These are phyloP conservation scores for Myotis lucifugus DNA, from an alignment of 2,113 vertebrate species.

Conservation along the genomic window DNA sequence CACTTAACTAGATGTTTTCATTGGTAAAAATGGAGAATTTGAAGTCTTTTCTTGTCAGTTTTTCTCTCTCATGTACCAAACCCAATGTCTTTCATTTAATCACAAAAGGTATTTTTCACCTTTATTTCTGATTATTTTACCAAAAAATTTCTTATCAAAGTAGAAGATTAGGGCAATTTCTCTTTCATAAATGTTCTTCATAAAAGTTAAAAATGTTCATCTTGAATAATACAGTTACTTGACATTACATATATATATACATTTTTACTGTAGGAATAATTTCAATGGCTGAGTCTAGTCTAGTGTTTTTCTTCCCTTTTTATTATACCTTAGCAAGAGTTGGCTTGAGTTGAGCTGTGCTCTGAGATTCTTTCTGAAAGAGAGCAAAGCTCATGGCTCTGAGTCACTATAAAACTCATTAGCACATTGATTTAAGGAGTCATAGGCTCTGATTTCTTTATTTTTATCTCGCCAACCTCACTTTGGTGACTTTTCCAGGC, in stretches of 20 bases:
- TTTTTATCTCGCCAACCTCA: neutral
- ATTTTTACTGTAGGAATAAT: neutral
- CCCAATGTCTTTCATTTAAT: neutral
- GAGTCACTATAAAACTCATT: neutral
- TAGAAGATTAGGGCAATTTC: neutral
- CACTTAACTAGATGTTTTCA: neutral
- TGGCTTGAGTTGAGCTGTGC: neutral
- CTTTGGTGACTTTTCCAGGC: neutral
- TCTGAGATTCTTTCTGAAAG: neutral
- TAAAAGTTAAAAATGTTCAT: neutral
- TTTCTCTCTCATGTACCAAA: neutral
- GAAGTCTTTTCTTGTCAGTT: neutral
- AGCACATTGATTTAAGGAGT: neutral
- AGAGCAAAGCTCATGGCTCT: neutral
- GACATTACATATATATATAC: neutral
- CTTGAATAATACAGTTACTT: neutral
- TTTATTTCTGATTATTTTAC: constrained; percentile 26
- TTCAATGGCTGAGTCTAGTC: neutral
- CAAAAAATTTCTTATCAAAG: neutral
- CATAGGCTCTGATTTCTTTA: neutral
- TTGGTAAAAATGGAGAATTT: neutral
- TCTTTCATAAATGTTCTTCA: neutral
- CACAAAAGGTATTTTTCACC: neutral
- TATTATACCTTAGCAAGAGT: neutral
- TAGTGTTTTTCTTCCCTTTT: neutral